These are phyloP conservation scores for Bovichtus variegatus DNA, from an alignment of 2,797 vertebrate genomes.

Conservation along the genomic window DNA sequence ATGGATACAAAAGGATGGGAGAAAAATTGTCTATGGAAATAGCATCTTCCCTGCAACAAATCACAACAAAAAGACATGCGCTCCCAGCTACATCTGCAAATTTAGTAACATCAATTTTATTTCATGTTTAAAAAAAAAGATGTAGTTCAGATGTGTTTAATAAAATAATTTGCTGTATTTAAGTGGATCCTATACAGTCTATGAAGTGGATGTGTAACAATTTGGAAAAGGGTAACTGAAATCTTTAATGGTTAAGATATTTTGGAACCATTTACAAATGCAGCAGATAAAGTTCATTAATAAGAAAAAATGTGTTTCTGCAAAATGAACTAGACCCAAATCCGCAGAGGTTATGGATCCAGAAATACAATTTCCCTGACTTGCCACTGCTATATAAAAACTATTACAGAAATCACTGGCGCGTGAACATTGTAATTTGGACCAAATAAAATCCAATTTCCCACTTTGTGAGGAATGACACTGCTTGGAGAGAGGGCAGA, in stretches of 20 bases:
- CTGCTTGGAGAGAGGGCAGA: background rate
- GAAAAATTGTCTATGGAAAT: background rate
- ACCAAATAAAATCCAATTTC: slow-evolving; percentile 57
- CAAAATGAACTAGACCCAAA: slow-evolving; percentile 27
- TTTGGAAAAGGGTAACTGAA: background rate
- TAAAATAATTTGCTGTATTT: background rate
- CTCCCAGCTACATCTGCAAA: background rate
- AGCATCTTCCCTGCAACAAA: background rate
- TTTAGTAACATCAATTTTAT: background rate
- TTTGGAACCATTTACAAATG: background rate
- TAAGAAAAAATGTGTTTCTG: background rate
- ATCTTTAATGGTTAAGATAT: background rate
- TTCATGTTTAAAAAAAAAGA: background rate
- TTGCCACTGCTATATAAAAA: slow-evolving; percentile 26
- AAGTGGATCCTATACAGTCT: too few species aligned
- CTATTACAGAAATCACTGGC: slow-evolving; percentile 37
- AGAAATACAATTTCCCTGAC: slow-evolving; percentile 28
- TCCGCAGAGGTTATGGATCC: slow-evolving; percentile 17
- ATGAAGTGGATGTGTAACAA: background rate
- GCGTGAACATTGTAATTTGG: slow-evolving; percentile 48
- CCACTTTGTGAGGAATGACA: slow-evolving; percentile 33
- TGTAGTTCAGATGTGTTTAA: background rate
- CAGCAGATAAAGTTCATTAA: slow-evolving; percentile 10
- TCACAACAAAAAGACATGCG: background rate
- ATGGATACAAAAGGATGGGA: slow-evolving; percentile 22